A percentile compares a stretch with the other conserved stretches of the same genome.
These are phyloP conservation scores for Probosciger aterrimus DNA, from an alignment of 2,113 vertebrate species.

Conservation along the genomic window DNA sequence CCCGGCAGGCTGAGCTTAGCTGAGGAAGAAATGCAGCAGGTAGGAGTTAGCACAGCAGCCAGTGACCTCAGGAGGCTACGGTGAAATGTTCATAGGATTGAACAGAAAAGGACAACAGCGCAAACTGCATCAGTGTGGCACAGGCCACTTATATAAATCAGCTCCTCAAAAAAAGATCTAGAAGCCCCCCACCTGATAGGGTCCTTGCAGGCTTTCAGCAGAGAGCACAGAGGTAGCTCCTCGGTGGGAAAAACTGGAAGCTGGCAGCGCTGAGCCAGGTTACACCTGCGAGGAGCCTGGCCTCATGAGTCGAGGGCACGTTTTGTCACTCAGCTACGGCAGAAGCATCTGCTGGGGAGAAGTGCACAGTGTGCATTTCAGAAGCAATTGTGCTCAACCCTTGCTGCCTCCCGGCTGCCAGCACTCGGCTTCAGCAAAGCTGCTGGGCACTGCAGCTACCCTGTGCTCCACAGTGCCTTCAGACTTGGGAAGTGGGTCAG, in stretches of 20 bases:
- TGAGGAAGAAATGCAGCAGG: rapidly evolving
- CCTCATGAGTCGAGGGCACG: not conserved
- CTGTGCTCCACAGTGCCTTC: not conserved
- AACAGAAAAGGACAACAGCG: not conserved
- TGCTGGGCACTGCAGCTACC: not conserved
- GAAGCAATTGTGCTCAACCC: not conserved
- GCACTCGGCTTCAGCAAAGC: not conserved
- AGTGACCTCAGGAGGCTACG: not conserved
- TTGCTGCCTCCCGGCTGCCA: not conserved
- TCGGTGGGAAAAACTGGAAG: not conserved
- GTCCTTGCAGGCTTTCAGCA: not conserved
- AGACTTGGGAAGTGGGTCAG: not conserved
- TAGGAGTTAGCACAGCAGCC: not conserved
- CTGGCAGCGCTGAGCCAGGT: not conserved
- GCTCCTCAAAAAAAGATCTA: not conserved
- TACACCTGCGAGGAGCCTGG: not conserved
- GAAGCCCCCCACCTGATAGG: not conserved
- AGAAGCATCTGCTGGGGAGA: not conserved
- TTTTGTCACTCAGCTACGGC: not conserved
- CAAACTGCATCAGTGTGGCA: not conserved
- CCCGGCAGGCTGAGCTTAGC: not conserved
- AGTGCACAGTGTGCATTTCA: not conserved
- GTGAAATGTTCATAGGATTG: not conserved
- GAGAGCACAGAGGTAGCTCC: not conserved
- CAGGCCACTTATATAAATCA: not conserved